Percentiles rank a stretch among this genome's conserved stretches.
These are phyloP conservation scores for Conops quadrifasciatus DNA, from an alignment of 2,888 invertebrate species.

Conservation along the genomic window DNA sequence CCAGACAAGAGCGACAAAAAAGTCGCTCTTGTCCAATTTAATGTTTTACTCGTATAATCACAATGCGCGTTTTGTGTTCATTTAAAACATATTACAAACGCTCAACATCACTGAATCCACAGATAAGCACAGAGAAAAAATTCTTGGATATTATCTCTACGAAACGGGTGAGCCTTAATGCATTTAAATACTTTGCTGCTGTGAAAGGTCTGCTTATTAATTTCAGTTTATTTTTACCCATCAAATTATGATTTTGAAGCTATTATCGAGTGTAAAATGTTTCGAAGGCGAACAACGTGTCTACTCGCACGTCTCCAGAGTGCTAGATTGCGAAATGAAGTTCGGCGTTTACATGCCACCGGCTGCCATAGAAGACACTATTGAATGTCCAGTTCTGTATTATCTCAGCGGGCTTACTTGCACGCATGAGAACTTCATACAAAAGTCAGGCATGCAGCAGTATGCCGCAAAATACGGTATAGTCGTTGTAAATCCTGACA, in stretches of 20 bases:
- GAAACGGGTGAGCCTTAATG: too few species aligned
- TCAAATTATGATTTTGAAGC: conserved; percentile 49
- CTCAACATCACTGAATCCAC: too few species aligned
- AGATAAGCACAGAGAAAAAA: too few species aligned
- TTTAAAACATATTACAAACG: too few species aligned
- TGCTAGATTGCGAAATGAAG: conserved; percentile 89
- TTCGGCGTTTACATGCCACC: conserved; percentile 92
- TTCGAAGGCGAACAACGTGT: conserved; percentile 60
- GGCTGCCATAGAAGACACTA: conserved; percentile 65
- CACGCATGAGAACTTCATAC: conserved; percentile 93
- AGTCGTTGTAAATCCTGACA: conserved; percentile 93
- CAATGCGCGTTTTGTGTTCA: too few species aligned
- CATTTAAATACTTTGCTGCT: too few species aligned
- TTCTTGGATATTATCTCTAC: too few species aligned
- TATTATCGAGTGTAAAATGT: conserved; percentile 53
- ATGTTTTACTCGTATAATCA: too few species aligned
- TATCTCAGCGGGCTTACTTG: conserved; percentile 94
- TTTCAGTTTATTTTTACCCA: too few species aligned
- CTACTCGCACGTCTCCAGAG: conserved; percentile 64
- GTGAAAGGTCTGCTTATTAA: too few species aligned
- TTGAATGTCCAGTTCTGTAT: conserved; percentile 81
- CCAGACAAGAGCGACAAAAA: too few species aligned
- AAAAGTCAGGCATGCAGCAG: conserved; percentile 93
- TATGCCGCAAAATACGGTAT: conserved; percentile 87
- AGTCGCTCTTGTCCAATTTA: too few species aligned